Base-by-base conservation (phyloP, 2,888 invertebrate species). In the Pemphredon lugubris region DNA sequence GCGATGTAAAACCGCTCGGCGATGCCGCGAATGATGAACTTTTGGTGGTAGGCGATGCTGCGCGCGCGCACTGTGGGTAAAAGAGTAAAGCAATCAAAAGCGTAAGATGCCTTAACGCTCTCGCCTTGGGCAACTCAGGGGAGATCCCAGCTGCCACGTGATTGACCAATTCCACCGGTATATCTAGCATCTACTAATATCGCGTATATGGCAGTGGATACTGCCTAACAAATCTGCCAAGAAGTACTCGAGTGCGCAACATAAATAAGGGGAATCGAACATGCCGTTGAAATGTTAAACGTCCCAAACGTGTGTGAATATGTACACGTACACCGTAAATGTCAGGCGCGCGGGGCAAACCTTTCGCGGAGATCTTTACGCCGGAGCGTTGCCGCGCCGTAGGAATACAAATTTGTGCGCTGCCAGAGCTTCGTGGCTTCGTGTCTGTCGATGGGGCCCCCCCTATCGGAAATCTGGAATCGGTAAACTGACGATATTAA, bases 161-260 rank as follows among this genome's bases (percentile, higher is more conserved):
- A 79, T 79, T 79, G 81, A 81, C 79, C 79, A 81, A 79, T 79
- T 81, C 75, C 75, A 70, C 20, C 51, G 37, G 61, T 65, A 44
- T 74, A 79, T 79, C 79, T 79, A 70, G 57, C 75, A 81, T 79
- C 81, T 81, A 67, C 75, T 75, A 78, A 79, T 79, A 79, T 68
- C 81, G 55, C 73, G 60, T 81, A 73, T 78, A 79, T 72, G 81
- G 79, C 64, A 50, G 42, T 57, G 65, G 59, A 64, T 73, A 66
- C 72, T 60, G 55, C 58, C 67, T 60, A 81, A 79, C 81, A 79
- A 79, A 81, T 79, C 81, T 68, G 65, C 65, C 68, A 45, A 40
- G 72, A 40, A 53, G 53, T 59, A 32, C 50, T 32, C 48, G 53
- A 18, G 71, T 51, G 67, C 44, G 66, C 74, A 72, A 72, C 81